phyloP scores from a whole-genome alignment of 1,140 invertebrate genomes.

The Nixonia krombeini region DNA sequence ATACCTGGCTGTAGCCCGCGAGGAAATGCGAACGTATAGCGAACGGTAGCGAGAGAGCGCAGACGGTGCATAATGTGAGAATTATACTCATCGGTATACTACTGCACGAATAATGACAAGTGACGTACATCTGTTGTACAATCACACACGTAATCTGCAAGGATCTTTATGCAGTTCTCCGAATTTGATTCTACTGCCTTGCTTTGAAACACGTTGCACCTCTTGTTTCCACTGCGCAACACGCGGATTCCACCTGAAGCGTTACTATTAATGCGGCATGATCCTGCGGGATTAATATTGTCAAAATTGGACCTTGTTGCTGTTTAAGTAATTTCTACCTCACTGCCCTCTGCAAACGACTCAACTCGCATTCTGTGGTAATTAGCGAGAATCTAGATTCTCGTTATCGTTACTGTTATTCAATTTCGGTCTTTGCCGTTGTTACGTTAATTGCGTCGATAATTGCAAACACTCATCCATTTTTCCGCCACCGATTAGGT shows the following conservation, averaged over 20 bases:
- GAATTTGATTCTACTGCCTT: not conserved
- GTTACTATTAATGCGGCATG: slow-evolving; percentile 31
- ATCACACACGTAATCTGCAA: slow-evolving; percentile 56
- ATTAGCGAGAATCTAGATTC: too few relatives aligned
- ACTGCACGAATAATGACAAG: slow-evolving; percentile 44
- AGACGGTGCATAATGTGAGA: slow-evolving; percentile 55
- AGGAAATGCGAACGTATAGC: slow-evolving; percentile 13
- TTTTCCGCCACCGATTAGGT: too few relatives aligned
- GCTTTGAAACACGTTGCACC: not conserved
- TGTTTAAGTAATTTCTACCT: not conserved
- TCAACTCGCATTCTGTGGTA: too few relatives aligned
- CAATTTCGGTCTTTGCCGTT: too few relatives aligned
- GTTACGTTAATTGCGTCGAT: too few relatives aligned
- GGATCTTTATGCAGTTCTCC: slow-evolving; percentile 53
- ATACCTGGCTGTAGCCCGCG: slow-evolving; percentile 51
- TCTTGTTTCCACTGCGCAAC: not conserved
- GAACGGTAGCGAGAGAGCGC: slow-evolving; percentile 45
- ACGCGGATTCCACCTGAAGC: slow-evolving; percentile 21
- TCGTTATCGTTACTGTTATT: too few relatives aligned
- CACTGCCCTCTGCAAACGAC: too few relatives aligned
- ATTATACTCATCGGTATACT: slow-evolving; percentile 57
- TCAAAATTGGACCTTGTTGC: slow-evolving; percentile 17
- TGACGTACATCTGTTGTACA: slow-evolving; percentile 51
- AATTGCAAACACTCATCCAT: too few relatives aligned
- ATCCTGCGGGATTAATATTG: slow-evolving; percentile 41